Evolutionary conservation across 1,140 invertebrate species (phyloP).

Genomic region (Hylaeus anthracinus): DNA sequence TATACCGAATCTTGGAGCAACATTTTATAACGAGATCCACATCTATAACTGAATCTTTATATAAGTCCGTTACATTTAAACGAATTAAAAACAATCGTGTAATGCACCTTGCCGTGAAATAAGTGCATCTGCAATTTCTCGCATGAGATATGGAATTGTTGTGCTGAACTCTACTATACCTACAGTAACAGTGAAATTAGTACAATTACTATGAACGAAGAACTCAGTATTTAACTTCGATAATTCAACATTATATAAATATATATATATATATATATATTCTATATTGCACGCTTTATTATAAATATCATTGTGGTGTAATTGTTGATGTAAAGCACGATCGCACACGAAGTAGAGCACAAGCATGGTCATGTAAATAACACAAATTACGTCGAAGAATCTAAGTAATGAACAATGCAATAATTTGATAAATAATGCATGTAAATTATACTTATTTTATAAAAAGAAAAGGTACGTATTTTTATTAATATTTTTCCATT

Average conservation of each 20-base stretch:
- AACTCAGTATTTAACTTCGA: slow-evolving; percentile 42
- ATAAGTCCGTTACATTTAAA: slow-evolving; percentile 8
- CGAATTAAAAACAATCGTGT: slow-evolving; percentile 4
- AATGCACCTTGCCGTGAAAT: slow-evolving; percentile 1
- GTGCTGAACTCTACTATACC: slow-evolving; percentile 28
- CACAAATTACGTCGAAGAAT: slow-evolving; percentile 52
- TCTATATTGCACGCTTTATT: slow-evolving; percentile 58
- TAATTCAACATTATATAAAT: slow-evolving; percentile 40
- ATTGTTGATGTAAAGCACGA: slow-evolving; percentile 58
- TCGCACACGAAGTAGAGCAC: slow-evolving; percentile 63
- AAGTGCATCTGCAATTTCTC: slow-evolving; percentile 14
- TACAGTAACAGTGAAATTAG: slow-evolving; percentile 10
- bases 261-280: no score
- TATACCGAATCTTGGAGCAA: background rate
- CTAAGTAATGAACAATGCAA: slow-evolving; percentile 37
- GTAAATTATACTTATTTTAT: slow-evolving; percentile 57
- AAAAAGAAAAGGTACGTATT: slow-evolving; percentile 45
- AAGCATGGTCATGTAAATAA: slow-evolving; percentile 65
- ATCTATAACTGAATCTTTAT: slow-evolving; percentile 15
- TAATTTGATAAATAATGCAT: slow-evolving; percentile 55
- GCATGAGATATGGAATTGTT: slow-evolving; percentile 40
- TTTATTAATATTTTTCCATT: slow-evolving; percentile 72
- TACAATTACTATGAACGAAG: slow-evolving; percentile 31
- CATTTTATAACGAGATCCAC: background rate
- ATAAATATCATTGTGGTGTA: slow-evolving; percentile 54